These are phyloP conservation scores for Spinus olivaceus DNA, from an alignment of 2,797 vertebrate genomes.

Conservation along the genomic window DNA sequence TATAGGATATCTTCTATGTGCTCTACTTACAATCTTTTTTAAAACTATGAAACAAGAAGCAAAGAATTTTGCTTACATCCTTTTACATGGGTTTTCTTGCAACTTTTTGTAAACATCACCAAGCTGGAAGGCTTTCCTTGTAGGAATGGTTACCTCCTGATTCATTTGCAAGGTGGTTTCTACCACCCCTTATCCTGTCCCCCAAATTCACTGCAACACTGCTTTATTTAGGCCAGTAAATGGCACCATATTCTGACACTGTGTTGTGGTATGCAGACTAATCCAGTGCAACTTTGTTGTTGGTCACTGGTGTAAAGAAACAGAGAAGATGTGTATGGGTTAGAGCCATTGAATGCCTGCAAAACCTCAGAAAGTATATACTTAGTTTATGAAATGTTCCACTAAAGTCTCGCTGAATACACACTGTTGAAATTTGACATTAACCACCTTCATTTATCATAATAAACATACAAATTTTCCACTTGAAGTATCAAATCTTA, in stretches of 20 bases:
- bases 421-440: slow-evolving; percentile 55
- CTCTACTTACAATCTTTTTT: background rate
- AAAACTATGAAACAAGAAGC: background rate
- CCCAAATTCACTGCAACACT: background rate
- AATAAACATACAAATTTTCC: slow-evolving; percentile 65
- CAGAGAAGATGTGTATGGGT: background rate
- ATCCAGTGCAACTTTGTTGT: background rate
- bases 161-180: background rate
- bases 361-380: slow-evolving; percentile 4
- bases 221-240: background rate
- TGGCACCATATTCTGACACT: background rate
- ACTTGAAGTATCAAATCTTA: slow-evolving; percentile 61
- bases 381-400: slow-evolving; percentile 52
- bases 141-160: background rate
- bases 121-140: background rate
- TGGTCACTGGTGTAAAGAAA: background rate
- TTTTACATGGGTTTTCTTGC: background rate
- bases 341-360: background rate
- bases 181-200: background rate
- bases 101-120: background rate
- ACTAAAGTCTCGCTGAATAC: slow-evolving; percentile 39
- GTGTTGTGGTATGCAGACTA: background rate
- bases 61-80: background rate
- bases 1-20: background rate
- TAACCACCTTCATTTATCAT: slow-evolving; percentile 60